These are phyloP conservation scores for Antechinus flavipes DNA, from an alignment of 2,113 vertebrate genomes.

Conservation along the genomic window DNA sequence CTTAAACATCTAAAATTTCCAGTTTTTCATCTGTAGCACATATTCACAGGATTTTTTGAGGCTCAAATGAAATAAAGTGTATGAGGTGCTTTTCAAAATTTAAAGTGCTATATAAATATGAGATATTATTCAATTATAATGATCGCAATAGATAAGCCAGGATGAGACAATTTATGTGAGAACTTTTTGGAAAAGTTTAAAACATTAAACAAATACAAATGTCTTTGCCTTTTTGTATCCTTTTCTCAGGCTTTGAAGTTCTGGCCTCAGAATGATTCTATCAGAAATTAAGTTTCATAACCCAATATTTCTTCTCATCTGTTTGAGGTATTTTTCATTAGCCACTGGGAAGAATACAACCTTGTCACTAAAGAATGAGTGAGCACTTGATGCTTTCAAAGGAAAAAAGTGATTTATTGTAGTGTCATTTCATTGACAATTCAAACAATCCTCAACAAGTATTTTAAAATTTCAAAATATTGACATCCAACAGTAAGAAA, in stretches of 20 bases:
- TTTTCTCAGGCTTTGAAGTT: background rate
- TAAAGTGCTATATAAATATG: background rate
- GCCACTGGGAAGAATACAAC: background rate
- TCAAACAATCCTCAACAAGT: background rate
- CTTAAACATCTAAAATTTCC: background rate
- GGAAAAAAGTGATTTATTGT: slow-evolving; percentile 89
- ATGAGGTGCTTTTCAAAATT: background rate
- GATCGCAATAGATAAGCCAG: background rate
- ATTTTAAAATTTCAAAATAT: slow-evolving; percentile 19
- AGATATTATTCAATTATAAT: background rate
- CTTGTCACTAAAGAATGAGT: background rate
- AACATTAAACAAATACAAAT: slow-evolving; percentile 3
- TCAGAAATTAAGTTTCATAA: slow-evolving; percentile 12
- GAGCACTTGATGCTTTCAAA: slow-evolving; percentile 38
- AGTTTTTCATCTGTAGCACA: background rate
- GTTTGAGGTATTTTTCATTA: background rate
- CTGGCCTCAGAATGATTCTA: background rate
- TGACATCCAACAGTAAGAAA: background rate
- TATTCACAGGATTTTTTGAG: background rate
- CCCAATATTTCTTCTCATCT: background rate
- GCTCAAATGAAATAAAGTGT: background rate
- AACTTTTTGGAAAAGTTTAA: background rate
- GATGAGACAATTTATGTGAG: background rate
- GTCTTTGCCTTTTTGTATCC: background rate
- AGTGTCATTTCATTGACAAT: slow-evolving; percentile 84